Evolutionary conservation across 2,888 invertebrate genomes (phyloP).

Genomic region (Drosophila fungiperda): DNA sequence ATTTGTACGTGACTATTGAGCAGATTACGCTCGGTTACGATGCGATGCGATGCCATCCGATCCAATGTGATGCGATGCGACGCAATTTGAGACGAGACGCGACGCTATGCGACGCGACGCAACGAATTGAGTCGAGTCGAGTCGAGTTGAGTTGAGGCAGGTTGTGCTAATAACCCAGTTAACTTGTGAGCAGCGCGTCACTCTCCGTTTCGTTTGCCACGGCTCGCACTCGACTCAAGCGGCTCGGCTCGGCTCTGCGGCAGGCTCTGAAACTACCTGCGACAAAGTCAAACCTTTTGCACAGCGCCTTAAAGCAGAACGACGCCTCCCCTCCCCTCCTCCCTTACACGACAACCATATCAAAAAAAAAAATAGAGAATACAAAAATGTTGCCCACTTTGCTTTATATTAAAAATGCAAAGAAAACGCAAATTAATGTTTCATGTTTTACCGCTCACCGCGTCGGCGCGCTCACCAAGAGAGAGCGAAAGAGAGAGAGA

Average conservation of each 20-base stretch:
- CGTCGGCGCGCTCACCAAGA: conserved; percentile 2
- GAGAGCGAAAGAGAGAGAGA: neutral
- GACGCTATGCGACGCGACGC: conserved; percentile 22
- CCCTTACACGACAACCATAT: neutral
- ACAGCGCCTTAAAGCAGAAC: conserved; percentile 25
- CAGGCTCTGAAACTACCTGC: conserved; percentile 38
- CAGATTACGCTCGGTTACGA: conserved; percentile 65
- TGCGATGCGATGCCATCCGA: conserved; percentile 14
- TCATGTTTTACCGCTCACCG: conserved; percentile 38
- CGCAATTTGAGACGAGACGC: neutral
- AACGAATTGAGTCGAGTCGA: conserved; percentile 21
- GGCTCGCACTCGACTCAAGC: conserved; percentile 25
- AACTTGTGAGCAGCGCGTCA: conserved; percentile 45
- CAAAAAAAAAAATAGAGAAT: neutral
- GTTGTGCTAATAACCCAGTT: conserved; percentile 81
- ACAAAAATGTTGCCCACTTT: conserved; percentile 44
- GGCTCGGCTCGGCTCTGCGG: conserved; percentile 20
- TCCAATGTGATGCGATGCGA: conserved; percentile 11
- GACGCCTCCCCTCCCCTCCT: neutral
- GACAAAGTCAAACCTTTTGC: conserved; percentile 53
- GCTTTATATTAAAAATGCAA: conserved; percentile 70
- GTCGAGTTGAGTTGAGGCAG: conserved; percentile 67
- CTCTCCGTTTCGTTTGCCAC: conserved; percentile 47
- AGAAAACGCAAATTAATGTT: conserved; percentile 72
- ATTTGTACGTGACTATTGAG: conserved; percentile 81